Conservation (phyloP, 2,113 vertebrate species). For the Hemiscyllium ocellatum region DNA sequence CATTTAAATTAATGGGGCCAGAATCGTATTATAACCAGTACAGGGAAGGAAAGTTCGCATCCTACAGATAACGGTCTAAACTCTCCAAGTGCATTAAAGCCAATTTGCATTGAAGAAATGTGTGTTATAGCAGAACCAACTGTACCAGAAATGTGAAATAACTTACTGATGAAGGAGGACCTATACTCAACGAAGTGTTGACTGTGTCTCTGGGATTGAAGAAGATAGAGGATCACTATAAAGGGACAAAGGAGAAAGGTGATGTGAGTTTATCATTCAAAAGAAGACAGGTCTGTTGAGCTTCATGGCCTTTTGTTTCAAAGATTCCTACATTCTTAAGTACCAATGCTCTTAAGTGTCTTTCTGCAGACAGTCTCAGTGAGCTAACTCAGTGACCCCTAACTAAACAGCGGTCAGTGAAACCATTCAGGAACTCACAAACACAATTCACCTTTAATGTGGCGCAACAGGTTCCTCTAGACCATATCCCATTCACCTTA, state of each 20-base stretch:
- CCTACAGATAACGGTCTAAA: too few relatives aligned
- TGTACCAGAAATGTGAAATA: background rate
- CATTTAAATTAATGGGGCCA: too few relatives aligned
- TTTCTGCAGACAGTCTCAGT: background rate
- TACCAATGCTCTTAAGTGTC: slow-evolving; percentile 18
- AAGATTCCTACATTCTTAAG: background rate
- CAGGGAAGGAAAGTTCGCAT: too few relatives aligned
- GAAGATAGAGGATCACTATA: background rate
- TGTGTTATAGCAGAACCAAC: too few relatives aligned
- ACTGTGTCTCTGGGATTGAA: background rate
- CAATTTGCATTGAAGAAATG: too few relatives aligned
- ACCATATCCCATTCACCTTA: background rate
- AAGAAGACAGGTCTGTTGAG: background rate
- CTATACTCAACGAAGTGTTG: background rate
- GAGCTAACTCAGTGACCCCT: background rate
- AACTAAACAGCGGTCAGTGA: slow-evolving; percentile 6
- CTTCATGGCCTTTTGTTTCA: background rate
- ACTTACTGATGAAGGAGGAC: background rate
- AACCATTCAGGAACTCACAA: background rate
- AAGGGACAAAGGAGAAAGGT: background rate
- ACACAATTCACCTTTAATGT: background rate
- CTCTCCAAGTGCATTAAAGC: too few relatives aligned
- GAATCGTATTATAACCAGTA: too few relatives aligned
- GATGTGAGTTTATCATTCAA: background rate
- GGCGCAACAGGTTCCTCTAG: background rate